These are phyloP conservation scores for Phania funesta DNA, from an alignment of 2,888 invertebrate genomes.

Conservation along the genomic window DNA sequence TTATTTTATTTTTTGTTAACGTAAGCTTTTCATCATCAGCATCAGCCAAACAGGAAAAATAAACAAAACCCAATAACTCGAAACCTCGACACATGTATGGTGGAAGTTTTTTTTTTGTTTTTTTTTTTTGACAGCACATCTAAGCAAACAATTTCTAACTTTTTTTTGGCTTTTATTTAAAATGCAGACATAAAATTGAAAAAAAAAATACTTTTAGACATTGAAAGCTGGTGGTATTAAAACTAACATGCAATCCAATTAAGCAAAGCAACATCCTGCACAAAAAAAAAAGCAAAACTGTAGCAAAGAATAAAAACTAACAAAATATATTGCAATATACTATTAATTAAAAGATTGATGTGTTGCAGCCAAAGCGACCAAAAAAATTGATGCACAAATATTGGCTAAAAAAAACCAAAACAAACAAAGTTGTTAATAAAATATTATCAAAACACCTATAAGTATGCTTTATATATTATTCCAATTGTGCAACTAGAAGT, in stretches of 20 bases:
- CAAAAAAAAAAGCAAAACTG: conserved; percentile 1
- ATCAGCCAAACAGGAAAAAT: conserved; percentile 9
- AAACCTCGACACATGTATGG: conserved; percentile 62
- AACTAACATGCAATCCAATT: conserved; percentile 67
- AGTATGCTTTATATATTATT: conserved; percentile 52
- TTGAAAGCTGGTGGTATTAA: conserved; percentile 63
- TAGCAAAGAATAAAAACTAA: no score
- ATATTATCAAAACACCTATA: conserved; percentile 59
- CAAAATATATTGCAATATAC: conserved; percentile 47
- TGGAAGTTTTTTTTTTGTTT: background rate
- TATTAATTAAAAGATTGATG: conserved; percentile 64
- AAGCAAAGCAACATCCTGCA: conserved; percentile 54
- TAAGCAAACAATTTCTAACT: conserved; percentile 56
- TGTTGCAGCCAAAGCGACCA: conserved; percentile 9
- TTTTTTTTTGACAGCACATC: conserved; percentile 27
- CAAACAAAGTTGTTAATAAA: conserved; percentile 53
- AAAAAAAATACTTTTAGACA: conserved; percentile 58
- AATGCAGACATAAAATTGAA: conserved; percentile 46
- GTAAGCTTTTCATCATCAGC: conserved; percentile 64
- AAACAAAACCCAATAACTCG: conserved; percentile 10
- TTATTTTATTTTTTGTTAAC: conserved; percentile 67
- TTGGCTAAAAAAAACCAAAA: background rate
- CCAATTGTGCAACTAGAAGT: conserved; percentile 22
- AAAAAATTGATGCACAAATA: background rate
- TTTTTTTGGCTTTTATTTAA: conserved; percentile 1